Conservation (phyloP, 2,888 invertebrate genomes). For the Rhingia rostrata region DNA sequence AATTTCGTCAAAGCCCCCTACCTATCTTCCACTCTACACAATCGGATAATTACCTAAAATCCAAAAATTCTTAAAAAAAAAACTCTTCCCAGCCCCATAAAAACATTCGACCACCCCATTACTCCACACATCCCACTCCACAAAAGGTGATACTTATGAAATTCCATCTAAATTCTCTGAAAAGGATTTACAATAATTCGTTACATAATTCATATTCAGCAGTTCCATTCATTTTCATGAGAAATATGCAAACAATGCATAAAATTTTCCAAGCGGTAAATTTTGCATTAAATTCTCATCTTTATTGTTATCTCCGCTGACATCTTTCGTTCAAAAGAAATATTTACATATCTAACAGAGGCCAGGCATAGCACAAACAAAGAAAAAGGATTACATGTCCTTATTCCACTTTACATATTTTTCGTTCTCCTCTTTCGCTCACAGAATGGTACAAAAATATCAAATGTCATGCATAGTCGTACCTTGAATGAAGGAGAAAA, state of each 20-base stretch:
- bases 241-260: constrained; percentile 45
- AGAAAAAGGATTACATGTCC: constrained; percentile 12
- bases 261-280: constrained; percentile 31
- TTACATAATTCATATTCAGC: constrained; percentile 25
- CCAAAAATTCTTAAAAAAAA: no score
- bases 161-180: constrained; percentile 26
- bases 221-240: constrained; percentile 5
- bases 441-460: constrained; percentile 21
- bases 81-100: no score
- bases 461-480: constrained; percentile 40
- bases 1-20: no score
- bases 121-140: no score
- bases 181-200: background rate
- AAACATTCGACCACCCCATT: no score
- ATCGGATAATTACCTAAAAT: no score
- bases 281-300: constrained; percentile 30
- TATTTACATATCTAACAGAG: constrained; percentile 29
- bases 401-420: constrained; percentile 5
- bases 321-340: constrained; percentile 9
- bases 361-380: background rate
- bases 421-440: background rate
- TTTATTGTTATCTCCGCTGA: constrained; percentile 9
- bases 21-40: no score
- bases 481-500: constrained; percentile 24
- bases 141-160: no score